Evolutionary conservation across 2,888 invertebrate genomes (phyloP), one percentile per base, ranked within the genome.

Genomic region (Steinernema hermaphroditum): DNA sequence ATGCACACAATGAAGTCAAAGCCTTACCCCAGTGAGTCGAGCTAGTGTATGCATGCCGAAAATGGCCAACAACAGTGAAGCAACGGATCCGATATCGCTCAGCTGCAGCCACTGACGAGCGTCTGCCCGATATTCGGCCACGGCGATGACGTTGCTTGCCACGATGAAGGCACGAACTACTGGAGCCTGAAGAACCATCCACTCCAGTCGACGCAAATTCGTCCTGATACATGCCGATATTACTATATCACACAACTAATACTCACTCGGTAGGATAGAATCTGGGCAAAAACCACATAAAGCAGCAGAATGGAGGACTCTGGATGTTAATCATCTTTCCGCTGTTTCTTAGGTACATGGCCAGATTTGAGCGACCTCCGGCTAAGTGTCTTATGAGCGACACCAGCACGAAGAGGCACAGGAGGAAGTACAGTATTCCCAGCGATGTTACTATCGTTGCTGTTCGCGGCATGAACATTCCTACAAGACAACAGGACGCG

Each of bases 1-100:
- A n/a, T n/a, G n/a, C n/a, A 72, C 22, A 22, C 8, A 32, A 72
- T 46, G 2, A 32, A 41, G 54, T 74, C 57, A 62, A 29, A 41
- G 32, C 9, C 71, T 46, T 69, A 83, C 84, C 70, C 81, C 81
- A 27, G 81, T 81, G 24, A 83, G 77, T 70, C 85, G 73, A 8
- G 85, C 83, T 24, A 85, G 57, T 0, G 84, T 83, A 68, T 85
- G 85, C 19, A 85, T 81, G 32, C 85, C 84, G 68, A 85, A 85
- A 19, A 85, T 82, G 24, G 85, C 84, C n/a, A 84, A 68, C 14
- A 85, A 74, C 8, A 85, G 76, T 0, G 85, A 85, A 46, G 80
- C 80, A 4, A 84, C 76, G 8, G 84, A 77, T 1, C 81, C 81
- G 70, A 82, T 77, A 62, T 85, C 85, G n/a, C 83, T 82, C 54